Base-by-base conservation (phyloP, 37 sponge, comb jelly and placozoan genomes). In the Hormiphora californensis region DNA sequence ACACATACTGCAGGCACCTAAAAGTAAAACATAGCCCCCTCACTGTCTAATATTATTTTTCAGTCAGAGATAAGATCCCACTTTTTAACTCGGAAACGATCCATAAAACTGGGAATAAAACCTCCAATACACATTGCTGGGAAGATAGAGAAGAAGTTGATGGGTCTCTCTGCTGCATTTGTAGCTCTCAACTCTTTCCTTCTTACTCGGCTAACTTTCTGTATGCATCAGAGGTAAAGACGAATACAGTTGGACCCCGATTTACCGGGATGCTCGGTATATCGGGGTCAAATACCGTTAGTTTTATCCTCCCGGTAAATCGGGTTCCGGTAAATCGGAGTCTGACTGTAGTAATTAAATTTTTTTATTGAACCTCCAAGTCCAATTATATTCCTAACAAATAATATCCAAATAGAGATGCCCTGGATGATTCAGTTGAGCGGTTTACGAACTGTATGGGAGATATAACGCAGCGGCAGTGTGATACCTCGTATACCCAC, bases 111-210 rank as follows among this genome's bases (percentile, higher is more conserved):
- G 17, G 61, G 61, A 5, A 25, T 28, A 30, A 57, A 57, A 57
- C 61, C 7, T 57, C 61, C 61, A 5, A 57, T 57, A 5, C 61
- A 57, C n/a, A 57, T 57, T 28, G 61, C 30, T 57, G 23, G 30
- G 23, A 57, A 57, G 27, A 57, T 57, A 57, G 61, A 57, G 61
- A 57, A 57, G 61, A 57, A 57, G 61, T 30, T 57, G n/a, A 57
- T 57, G 61, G 61, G 61, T 5, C n/a, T 57, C 5, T 57, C 61
- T 12, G 61, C 61, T 12, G n/a, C 61, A 25, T 57, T 57, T 12
- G 61, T 57, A 28, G 27, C 27, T 30, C 27, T 57, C 30, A 57
- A 57, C 61, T 23, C 61, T 19, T 57, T 57, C 23, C 23, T 57
- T 4, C n/a, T 57, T 4, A 57, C 61, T 5, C n/a, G 61, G 27